Evolutionary conservation across 2,113 vertebrate species (phyloP), one percentile per base, ranked within the genome.

Genomic region (Phrynocephalus versicolor): DNA sequence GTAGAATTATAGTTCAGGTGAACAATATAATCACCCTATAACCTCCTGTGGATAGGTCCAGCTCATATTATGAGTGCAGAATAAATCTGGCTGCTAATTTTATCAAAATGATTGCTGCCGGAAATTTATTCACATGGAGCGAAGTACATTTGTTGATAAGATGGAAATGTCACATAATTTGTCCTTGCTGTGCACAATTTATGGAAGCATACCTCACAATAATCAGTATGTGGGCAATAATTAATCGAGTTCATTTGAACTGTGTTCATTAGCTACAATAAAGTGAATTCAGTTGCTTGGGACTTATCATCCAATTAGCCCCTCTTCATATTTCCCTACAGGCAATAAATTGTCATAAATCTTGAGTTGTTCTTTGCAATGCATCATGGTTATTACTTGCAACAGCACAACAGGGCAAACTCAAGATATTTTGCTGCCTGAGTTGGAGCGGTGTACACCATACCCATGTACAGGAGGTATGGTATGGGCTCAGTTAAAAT

Each of bases 151-250:
- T 86, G 84, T 81, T 86, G 84, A 74, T 74, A 64, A 73, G 79
- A 86, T 39, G 33, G 58, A 81, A 86, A 80, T 74, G 77, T 80
- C 71, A 86, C 51, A 58, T 74, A 81, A 86, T 80, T 86, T 86
- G 58, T 86, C 58, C 84, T 73, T 80, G 69, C 78, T 81, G 58
- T 25, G 39, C 71, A 80, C 70, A 80, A 74, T 81, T 80, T 86
- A 80, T 86, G 69, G 58, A 74, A 45, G 71, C 57, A 74, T 74
- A 33, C 70, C 70, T 83, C 74, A 74, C 84, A 81, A 74, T 86
- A 74, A 86, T 73, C 84, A 85, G 37, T 37, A 41, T 65, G n/a
- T 57, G 74, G 21, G 15, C 57, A 86, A 73, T 86, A 86, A 86
- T 86, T 86, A 80, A 81, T 73, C 41, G 16, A 64, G 23, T 85